phyloP scores from a whole-genome alignment of 2,113 vertebrate species.

The Gracilinanus agilis region DNA sequence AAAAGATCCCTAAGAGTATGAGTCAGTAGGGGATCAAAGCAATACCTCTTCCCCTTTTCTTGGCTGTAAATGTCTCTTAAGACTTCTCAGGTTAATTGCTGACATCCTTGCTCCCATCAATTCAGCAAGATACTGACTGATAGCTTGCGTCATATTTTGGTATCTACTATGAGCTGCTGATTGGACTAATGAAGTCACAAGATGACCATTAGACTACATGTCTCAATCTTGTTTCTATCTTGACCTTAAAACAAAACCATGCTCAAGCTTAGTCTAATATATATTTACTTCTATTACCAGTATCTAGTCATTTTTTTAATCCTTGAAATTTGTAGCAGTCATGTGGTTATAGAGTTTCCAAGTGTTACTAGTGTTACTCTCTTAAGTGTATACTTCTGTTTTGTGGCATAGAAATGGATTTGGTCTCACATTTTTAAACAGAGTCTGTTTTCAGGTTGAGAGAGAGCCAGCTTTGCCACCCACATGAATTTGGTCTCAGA shows the following conservation, averaged over 20 bases:
- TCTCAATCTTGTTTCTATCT: background rate
- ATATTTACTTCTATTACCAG: background rate
- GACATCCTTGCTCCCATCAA: background rate
- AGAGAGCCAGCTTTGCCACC: slow-evolving; percentile 44
- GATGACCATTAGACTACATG: background rate
- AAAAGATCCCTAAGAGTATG: background rate
- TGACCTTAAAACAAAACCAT: background rate
- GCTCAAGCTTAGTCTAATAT: background rate
- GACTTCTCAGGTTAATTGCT: background rate
- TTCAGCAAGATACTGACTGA: background rate
- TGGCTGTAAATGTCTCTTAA: background rate
- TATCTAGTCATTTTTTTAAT: background rate
- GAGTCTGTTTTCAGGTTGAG: slow-evolving; percentile 32
- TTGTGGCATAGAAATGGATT: slow-evolving; percentile 7
- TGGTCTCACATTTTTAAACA: slow-evolving; percentile 18
- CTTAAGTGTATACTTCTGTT: slow-evolving; percentile 10
- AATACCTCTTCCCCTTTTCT: background rate
- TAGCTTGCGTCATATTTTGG: slow-evolving; percentile 3
- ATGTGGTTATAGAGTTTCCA: background rate
- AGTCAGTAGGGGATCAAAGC: background rate
- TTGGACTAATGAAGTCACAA: background rate
- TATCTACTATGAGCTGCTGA: background rate
- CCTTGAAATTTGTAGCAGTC: background rate
- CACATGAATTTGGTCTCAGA: slow-evolving; percentile 47
- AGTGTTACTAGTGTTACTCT: slow-evolving; percentile 49